phyloP scores from a whole-genome alignment of 2,113 vertebrate species.

The Muntiacus reevesi region DNA sequence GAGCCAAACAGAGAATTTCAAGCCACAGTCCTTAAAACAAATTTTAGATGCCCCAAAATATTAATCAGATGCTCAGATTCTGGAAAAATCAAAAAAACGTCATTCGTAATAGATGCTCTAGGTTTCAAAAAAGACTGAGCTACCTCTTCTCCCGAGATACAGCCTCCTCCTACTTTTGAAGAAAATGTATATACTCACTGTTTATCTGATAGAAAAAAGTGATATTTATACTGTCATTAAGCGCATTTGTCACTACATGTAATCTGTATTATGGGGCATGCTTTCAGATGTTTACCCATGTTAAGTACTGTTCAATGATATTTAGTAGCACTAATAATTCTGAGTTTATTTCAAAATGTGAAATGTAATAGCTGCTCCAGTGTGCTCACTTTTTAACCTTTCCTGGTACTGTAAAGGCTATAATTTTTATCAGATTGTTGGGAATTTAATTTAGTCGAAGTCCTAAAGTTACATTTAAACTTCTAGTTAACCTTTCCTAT shows the following conservation, averaged over 20 bases:
- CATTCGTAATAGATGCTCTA: constrained; percentile 3
- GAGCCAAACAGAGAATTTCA: constrained; percentile 11
- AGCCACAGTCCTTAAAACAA: constrained; percentile 42
- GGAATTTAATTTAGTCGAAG: constrained; percentile 68
- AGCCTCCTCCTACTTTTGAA: constrained; percentile 26
- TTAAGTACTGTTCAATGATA: constrained; percentile 52
- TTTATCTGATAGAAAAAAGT: constrained; percentile 51
- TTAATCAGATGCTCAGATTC: constrained; percentile 43
- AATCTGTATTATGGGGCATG: constrained; percentile 54
- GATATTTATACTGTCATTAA: constrained; percentile 65
- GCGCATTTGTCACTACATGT: constrained; percentile 55
- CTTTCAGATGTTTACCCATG: constrained; percentile 40
- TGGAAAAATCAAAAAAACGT: constrained; percentile 27
- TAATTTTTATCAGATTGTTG: constrained; percentile 67
- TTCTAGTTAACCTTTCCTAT: constrained; percentile 63
- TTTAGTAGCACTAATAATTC: constrained; percentile 71
- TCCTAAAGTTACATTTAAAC: constrained; percentile 75
- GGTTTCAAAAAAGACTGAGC: constrained; percentile 14
- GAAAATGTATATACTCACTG: not conserved
- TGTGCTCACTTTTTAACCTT: constrained; percentile 71
- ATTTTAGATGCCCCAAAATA: constrained; percentile 43
- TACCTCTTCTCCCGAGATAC: not conserved
- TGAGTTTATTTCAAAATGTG: constrained; percentile 66
- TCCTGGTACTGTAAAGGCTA: constrained; percentile 19
- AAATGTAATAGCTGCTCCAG: constrained; percentile 43